phyloP scores from a whole-genome alignment of 2,888 invertebrate species.

The Stratiomys singularior region DNA sequence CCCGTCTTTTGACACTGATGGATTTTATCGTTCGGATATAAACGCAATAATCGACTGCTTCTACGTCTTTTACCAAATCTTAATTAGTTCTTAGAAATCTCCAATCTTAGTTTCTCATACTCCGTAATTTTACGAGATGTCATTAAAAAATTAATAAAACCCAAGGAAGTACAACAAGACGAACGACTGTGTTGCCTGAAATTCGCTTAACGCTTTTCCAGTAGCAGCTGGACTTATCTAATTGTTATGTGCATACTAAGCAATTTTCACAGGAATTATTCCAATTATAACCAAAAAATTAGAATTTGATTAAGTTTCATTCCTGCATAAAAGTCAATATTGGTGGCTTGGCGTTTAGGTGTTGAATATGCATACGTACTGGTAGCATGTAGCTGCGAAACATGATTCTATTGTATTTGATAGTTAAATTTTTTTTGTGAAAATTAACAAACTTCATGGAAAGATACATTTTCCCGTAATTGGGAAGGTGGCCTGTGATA shows the following conservation, averaged over 20 bases:
- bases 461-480: background rate
- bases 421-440: background rate
- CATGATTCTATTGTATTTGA: background rate
- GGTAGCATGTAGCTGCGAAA: too few species aligned
- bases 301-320: slow-evolving; percentile 1
- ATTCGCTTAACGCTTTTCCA: background rate
- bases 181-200: background rate
- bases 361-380: too few species aligned
- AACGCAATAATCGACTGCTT: slow-evolving; percentile 24
- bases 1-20: background rate
- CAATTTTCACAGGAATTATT: slow-evolving; percentile 38
- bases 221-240: slow-evolving; percentile 42
- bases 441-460: background rate
- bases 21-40: slow-evolving; percentile 7
- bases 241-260: slow-evolving; percentile 41
- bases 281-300: slow-evolving; percentile 11
- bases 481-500: background rate
- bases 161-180: background rate
- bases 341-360: too few species aligned
- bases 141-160: slow-evolving; percentile 49
- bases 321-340: background rate
- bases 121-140: slow-evolving; percentile 43
- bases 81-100: slow-evolving; percentile 47
- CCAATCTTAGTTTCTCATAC: slow-evolving; percentile 39
- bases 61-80: slow-evolving; percentile 26